Evolutionary conservation across 2,888 invertebrate species (phyloP).

Genomic region (Cryptocheilus praepositus): DNA sequence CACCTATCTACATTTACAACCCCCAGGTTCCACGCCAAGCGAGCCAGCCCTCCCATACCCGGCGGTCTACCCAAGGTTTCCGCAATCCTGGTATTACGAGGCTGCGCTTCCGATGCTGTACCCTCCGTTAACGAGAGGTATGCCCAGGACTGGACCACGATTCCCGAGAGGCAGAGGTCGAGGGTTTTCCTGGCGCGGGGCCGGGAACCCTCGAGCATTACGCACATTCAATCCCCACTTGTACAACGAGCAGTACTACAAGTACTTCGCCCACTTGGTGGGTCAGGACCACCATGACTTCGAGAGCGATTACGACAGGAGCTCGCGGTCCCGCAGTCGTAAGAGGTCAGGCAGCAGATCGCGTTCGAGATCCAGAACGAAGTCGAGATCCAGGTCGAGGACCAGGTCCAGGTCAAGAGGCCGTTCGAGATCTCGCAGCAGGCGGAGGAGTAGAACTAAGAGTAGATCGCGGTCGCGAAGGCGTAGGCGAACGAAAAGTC

Average conservation of each 20-base stretch:
- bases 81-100: conserved; percentile 68
- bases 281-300: conserved; percentile 77
- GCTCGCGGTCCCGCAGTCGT: conserved; percentile 58
- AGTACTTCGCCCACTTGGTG: conserved; percentile 80
- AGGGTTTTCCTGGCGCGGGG: conserved; percentile 50
- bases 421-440: conserved; percentile 34
- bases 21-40: conserved; percentile 40
- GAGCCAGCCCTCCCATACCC: conserved; percentile 56
- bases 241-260: conserved; percentile 76
- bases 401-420: conserved; percentile 54
- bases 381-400: conserved; percentile 49
- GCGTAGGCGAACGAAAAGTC: conserved; percentile 44
- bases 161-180: conserved; percentile 61
- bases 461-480: conserved; percentile 44
- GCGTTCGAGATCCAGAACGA: conserved; percentile 47
- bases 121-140: conserved; percentile 53
- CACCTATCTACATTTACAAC: no score
- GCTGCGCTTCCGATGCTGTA: conserved; percentile 64
- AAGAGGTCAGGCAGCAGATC: conserved; percentile 50
- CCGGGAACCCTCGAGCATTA: conserved; percentile 55
- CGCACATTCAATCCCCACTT: conserved; percentile 70
- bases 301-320: conserved; percentile 70
- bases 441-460: conserved; percentile 46
- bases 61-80: conserved; percentile 62
- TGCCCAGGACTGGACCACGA: conserved; percentile 54